Evolutionary conservation across 2,888 invertebrate species (phyloP).

Genomic region (Ennomos fuscantarius): DNA sequence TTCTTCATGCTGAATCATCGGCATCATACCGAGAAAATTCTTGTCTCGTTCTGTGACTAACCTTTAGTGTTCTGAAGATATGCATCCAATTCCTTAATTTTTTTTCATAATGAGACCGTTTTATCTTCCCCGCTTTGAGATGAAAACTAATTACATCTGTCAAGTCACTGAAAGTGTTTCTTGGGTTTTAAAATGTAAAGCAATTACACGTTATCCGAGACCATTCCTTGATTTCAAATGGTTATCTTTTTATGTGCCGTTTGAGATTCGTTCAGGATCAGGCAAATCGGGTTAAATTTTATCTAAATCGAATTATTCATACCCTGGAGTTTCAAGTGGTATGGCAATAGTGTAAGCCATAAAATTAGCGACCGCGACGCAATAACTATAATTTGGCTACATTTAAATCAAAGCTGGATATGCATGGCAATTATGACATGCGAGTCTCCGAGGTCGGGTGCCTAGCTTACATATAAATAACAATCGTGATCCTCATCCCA

Average conservation of each 20-base stretch:
- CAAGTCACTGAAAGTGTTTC: constrained; percentile 24
- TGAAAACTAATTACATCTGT: constrained; percentile 39
- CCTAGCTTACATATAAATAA: not conserved
- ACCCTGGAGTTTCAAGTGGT: constrained; percentile 41
- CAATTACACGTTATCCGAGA: constrained; percentile 35
- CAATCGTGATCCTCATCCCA: too few species aligned
- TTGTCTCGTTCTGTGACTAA: constrained; percentile 29
- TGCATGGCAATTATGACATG: constrained; percentile 19
- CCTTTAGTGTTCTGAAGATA: constrained; percentile 29
- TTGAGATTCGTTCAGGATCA: constrained; percentile 41
- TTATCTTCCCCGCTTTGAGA: constrained; percentile 28
- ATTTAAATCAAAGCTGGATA: constrained; percentile 34
- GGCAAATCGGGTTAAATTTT: constrained; percentile 30
- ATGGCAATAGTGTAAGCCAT: constrained; percentile 49
- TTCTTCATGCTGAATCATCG: constrained; percentile 17
- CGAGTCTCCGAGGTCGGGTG: constrained; percentile 18
- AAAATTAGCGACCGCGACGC: constrained; percentile 60
- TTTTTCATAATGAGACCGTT: constrained; percentile 28
- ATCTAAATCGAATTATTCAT: constrained; percentile 43
- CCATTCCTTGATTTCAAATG: constrained; percentile 34
- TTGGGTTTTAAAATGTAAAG: constrained; percentile 32
- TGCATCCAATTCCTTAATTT: constrained; percentile 32
- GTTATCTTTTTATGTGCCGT: constrained; percentile 31
- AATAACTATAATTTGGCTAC: constrained; percentile 44
- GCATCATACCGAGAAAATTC: constrained; percentile 12